Base-by-base conservation (phyloP, 1,140 invertebrate species). In the Papilio polyxenes region DNA sequence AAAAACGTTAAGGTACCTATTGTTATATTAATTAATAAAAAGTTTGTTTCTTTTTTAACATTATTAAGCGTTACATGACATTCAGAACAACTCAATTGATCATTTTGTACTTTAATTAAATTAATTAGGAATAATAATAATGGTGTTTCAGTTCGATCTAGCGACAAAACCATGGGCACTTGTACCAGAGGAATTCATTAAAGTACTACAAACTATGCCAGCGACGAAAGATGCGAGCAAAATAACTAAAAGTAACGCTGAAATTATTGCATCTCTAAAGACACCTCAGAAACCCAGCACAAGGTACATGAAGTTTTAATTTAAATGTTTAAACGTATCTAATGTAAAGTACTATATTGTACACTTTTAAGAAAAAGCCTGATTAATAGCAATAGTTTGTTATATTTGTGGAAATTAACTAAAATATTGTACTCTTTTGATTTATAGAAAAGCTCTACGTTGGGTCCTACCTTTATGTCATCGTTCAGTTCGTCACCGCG, bases 91-190 rank as follows among this genome's bases (percentile, higher is more conserved):
- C 17, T 5, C 6, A 51, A 51, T 56, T 56, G 6, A 17, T 59
- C 2, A 7, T 44, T 74, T 74, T 74, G 31, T 4, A 17, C 0
- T 48, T 75, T 75, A 20, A n/a, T n/a, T 20, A 17, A 75, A 20
- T 23, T 17, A 75, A 20, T 23, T 17, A 72, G 65, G 72, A 23
- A 31, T 23, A 6, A 17, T 23, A 49, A 20, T 23, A 75, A 75
- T 49, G 7, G 23, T 31, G 65, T 83, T 87, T 17, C 87, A 97
- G 96, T 95, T 97, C 86, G 97, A 98, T 86, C 87, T 97, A 1
- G 88, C 90, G 3, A 95, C 95, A 4, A 95, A 96, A 83, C 96
- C 97, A 3, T 98, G 97, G 97, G 91, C 90, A 9, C 92, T 96
- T 81, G 95, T 96, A 65, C 96, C 96, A 2, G 91, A 95, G 56